Conservation (phyloP, 1,140 invertebrate genomes). For the Leptoteleia sp. region DNA sequence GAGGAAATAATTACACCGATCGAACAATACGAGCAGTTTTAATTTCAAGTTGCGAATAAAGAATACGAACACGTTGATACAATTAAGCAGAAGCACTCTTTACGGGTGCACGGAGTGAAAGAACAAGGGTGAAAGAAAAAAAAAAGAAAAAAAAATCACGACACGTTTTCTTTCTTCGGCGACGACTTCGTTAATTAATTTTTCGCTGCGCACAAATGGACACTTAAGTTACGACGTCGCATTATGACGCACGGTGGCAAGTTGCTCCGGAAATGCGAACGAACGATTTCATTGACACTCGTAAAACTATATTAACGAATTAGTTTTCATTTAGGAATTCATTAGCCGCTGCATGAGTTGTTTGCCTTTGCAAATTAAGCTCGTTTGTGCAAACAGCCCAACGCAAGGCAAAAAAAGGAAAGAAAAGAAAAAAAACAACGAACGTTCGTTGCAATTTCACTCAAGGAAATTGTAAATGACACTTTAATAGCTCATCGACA, state of each 20-base stretch:
- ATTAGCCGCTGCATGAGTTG: constrained; percentile 6
- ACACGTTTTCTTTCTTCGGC: constrained; percentile 12
- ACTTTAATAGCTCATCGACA: too few relatives aligned
- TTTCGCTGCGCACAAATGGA: constrained; percentile 22
- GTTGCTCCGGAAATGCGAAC: constrained; percentile 4
- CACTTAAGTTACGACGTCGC: constrained; percentile 24
- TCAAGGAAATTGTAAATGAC: too few relatives aligned
- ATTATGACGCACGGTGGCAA: constrained; percentile 12
- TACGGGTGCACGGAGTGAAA: constrained; percentile 4
- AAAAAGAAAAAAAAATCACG: constrained; percentile 27
- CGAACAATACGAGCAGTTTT: constrained; percentile 35
- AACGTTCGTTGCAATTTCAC: too few relatives aligned
- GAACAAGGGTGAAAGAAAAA: constrained; percentile 16
- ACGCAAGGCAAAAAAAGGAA: background rate
- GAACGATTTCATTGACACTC: constrained; percentile 27
- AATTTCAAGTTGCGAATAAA: constrained; percentile 33
- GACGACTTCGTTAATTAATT: constrained; percentile 46
- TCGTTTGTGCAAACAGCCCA: background rate
- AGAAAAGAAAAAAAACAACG: too few relatives aligned
- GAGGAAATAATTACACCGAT: constrained; percentile 35
- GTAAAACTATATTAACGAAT: constrained; percentile 17
- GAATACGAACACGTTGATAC: constrained; percentile 26
- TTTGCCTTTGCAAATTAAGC: constrained; percentile 10
- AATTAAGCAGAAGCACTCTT: constrained; percentile 34
- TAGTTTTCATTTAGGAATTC: constrained; percentile 14